Base-by-base conservation (phyloP, 2,888 invertebrate species). In the Disparrhopalites patrizii region DNA sequence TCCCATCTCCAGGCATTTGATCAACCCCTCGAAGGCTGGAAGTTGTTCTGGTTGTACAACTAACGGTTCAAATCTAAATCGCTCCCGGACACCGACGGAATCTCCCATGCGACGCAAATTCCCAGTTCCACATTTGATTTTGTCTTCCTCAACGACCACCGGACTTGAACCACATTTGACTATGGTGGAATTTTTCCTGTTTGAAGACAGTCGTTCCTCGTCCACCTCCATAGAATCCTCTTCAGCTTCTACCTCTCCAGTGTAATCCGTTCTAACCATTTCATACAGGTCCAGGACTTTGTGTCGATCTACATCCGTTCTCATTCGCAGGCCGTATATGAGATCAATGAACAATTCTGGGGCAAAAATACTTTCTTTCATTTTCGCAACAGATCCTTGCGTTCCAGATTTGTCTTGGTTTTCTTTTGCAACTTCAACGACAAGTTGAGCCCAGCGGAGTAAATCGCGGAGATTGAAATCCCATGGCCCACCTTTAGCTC, bases 391-490 rank as follows among this genome's bases (percentile, higher is more conserved):
- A 65, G 36, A 47, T 51, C 55, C 3, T 27, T 52, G 15, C 23
- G 28, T 33, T 51, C 33, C 0, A 25, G 20, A 27, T 54, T 20
- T 43, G 25, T 18, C 40, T 52, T 43, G 20, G 38, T 57, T 40
- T 31, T 15, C 25, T 62, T 64, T 15, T n/a, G 13, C 18, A 25
- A 57, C 38, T 8, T n/a, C n/a, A n/a, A n/a, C n/a, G 4, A 40
- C 13, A 40, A 70, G 60, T 62, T 69, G 88, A 77, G 93, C 93
- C 96, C 96, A 98, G 73, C 98, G 85, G 66, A 89, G 86, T 73
- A 99, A 83, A 78, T 99, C 99, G 76, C 99, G 85, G 54, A 99
- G 82, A 81, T 99, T 99, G 81, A 97, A 93, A 80, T 99, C 98
- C 89, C 93, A 98, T 0, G 97, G 97, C 0, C 90, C 87, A 0